Base-by-base conservation (phyloP, 2,888 invertebrate species). In the Agonopterix heracliana region DNA sequence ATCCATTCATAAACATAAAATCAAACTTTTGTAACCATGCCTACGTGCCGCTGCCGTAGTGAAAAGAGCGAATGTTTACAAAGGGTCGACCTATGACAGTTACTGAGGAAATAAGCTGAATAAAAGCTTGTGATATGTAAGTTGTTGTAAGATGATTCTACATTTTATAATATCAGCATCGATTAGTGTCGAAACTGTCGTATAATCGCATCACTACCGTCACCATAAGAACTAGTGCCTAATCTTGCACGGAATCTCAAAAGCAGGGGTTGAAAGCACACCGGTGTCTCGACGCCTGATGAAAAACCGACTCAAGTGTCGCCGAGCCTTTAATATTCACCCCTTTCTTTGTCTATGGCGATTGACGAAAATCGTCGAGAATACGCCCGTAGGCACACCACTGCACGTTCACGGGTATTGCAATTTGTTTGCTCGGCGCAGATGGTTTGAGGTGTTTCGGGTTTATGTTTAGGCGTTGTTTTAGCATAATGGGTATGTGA, bases 161-260 rank as follows among this genome's bases (percentile, higher is more conserved):
- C 17, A 17, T 17, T 17, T 17, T 17, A 17, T 17, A 17, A 17
- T 3, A 17, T 17, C 17, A 26, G 5, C 26, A 26, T 26, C 26
- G 26, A 26, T 26, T 26, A 26, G 26, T 26, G 5, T 26, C 5
- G 26, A 1, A 5, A 26, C 5, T 26, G 5, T 26, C 5, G 26
- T 5, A 5, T 41, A 13, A 9, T 41, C 41, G 45, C 74, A 61
- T 58, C 74, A 57, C 79, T 81, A 76, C 54, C 54, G 59, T 64
- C 66, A 70, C 70, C 71, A 71, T 71, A 76, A 77, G 79, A 81
- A 82, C 78, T 78, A 78, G 83, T 82, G 86, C 86, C 86, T 86
- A 87, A 87, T 87, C 87, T 87, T 78, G 73, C 78, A 64, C 73
- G 80, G 80, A 75, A 87, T 87, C 87, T 87, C 79, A 83, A 87